Base-by-base conservation (phyloP, 2,797 vertebrate genomes). In the Chrosomus eos region DNA sequence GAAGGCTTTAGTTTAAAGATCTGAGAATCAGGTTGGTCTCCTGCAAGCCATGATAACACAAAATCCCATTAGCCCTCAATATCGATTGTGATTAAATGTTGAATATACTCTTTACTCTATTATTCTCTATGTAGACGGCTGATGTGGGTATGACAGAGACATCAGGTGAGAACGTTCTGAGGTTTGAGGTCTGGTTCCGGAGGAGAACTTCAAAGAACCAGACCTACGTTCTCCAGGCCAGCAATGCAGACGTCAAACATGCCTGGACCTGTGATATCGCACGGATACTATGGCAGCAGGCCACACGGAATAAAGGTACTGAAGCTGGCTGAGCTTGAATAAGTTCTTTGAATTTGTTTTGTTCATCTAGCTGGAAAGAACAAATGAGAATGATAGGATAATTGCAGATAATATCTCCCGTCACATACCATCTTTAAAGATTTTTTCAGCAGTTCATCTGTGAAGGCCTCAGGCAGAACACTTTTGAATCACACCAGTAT, bases 141-240 rank as follows among this genome's bases (percentile, higher is more conserved):
- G 98, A 99, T n/a, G 94, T 99, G 0, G 98, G 98, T 38, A 95
- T 99, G 92, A 99, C 98, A 0, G 98, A 99, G 92, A 97, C 95
- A 3, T 94, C 94, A 0, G 97, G 97, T 0, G 96, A 98, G 70
- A 95, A 91, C 0, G 95, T 95, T 40, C 92, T 97, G 82, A 94
- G 95, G 74, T 99, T 99, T 70, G 98, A 99, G 94, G 95, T 99
- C 91, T 99, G 98, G 98, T 99, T 99, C 93, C 94, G 98, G 21
- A 94, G 97, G 75, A 93, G 97, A 84, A 99, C 97, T 23, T 95
- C 97, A 81, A 96, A 93, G 85, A 97, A 95, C 0, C 97, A 98
- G 90, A 96, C 96, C 16, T 96, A 97, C 91, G 88, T 96, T 88
- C 95, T 99, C 0, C 97, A 99, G 93, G 96, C 97, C 2, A 85